Evolutionary conservation across 1,140 invertebrate species (phyloP).

Genomic region (Drosophila azteca): DNA sequence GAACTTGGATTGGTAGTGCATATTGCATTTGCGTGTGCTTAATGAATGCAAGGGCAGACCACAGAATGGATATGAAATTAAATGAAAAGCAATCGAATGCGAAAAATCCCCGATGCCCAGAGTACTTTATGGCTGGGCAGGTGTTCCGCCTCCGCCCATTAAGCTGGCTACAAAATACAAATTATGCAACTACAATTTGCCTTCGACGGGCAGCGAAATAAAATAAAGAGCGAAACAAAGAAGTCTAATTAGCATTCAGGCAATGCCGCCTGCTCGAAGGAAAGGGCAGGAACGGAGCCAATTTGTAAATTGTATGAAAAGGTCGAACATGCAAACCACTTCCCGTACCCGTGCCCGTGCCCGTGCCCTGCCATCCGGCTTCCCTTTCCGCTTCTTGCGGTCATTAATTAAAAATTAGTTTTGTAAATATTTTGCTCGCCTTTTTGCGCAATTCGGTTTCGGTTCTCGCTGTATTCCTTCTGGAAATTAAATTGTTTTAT

Average conservation of each 20-base stretch:
- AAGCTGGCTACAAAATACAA: conserved; percentile 13
- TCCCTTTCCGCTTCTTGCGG: conserved; percentile 24
- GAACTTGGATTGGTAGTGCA: conserved; percentile 20
- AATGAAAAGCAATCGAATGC: conserved; percentile 37
- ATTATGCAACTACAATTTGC: conserved; percentile 68
- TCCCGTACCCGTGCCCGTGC: conserved; percentile 28
- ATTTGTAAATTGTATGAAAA: conserved; percentile 77
- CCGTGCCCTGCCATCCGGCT: background rate
- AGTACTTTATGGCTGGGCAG: conserved; percentile 24
- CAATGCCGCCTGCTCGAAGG: conserved; percentile 22
- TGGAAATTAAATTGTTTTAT: conserved; percentile 76
- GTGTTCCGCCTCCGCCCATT: conserved; percentile 40
- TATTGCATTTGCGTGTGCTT: conserved; percentile 62
- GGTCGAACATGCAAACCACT: conserved; percentile 71
- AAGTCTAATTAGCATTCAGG: conserved; percentile 64
- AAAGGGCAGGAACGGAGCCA: conserved; percentile 38
- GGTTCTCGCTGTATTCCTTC: conserved; percentile 18
- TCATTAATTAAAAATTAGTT: conserved; percentile 76
- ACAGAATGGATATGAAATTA: conserved; percentile 43
- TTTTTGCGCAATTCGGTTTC: conserved; percentile 39
- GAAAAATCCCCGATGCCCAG: conserved; percentile 39
- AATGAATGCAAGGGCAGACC: conserved; percentile 67
- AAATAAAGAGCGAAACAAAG: conserved; percentile 30
- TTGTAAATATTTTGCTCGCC: conserved; percentile 74
- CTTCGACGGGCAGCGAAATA: conserved; percentile 39